Percentiles rank a stretch among this genome's conserved stretches.
phyloP scores from a whole-genome alignment of 2,113 vertebrate genomes.

The Pipra filicauda region DNA sequence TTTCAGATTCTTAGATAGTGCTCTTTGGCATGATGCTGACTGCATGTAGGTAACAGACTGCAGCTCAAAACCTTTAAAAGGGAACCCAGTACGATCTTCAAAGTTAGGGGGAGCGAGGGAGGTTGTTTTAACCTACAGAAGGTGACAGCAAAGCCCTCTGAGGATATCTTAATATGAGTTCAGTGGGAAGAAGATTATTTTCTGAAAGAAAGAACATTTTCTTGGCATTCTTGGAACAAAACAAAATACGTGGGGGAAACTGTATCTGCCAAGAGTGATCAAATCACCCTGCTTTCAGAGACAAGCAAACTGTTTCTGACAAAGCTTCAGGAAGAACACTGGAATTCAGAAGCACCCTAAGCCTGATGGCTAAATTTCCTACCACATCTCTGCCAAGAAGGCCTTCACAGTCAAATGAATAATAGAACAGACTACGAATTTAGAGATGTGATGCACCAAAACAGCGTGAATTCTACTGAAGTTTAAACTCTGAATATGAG shows the following conservation, averaged over 20 bases:
- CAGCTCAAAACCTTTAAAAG: background rate
- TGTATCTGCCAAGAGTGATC: conserved; percentile 44
- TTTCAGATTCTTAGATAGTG: background rate
- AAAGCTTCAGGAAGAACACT: conserved; percentile 27
- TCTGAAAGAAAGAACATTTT: conserved; percentile 47
- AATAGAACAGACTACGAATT: background rate
- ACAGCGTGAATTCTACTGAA: background rate
- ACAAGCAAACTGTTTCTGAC: conserved; percentile 2
- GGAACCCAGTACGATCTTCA: background rate
- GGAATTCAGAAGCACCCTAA: background rate
- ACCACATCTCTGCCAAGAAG: conserved; percentile 11
- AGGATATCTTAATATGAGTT: conserved; percentile 10
- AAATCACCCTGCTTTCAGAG: conserved; percentile 15
- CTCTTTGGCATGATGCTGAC: background rate
- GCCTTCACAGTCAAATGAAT: conserved; percentile 37
- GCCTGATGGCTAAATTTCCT: conserved; percentile 28
- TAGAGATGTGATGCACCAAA: background rate
- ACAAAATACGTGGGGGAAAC: background rate
- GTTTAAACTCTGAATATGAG: background rate
- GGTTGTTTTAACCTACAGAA: conserved; percentile 35
- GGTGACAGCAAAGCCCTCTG: conserved; percentile 24
- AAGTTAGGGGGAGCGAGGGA: background rate
- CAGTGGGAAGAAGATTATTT: background rate
- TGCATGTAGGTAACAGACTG: background rate
- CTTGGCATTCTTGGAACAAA: conserved; percentile 46